phyloP scores from a whole-genome alignment of 2,113 vertebrate species.

The Lophius piscatorius region DNA sequence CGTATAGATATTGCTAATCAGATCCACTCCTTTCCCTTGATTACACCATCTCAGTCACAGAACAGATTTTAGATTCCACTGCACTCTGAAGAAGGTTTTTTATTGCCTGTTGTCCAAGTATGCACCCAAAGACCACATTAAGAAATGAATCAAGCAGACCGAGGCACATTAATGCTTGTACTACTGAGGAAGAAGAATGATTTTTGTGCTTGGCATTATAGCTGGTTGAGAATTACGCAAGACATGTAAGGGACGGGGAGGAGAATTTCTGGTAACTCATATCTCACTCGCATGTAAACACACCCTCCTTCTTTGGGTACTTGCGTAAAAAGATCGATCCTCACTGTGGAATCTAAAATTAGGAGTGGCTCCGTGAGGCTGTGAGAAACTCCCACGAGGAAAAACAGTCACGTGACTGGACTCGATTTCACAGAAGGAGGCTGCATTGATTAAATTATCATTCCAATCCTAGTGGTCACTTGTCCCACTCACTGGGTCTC shows the following conservation, averaged over 20 bases:
- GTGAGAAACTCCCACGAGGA: constrained; percentile 31
- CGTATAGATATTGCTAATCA: neutral
- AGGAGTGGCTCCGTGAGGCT: constrained; percentile 35
- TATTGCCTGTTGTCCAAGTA: neutral
- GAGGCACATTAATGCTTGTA: constrained; percentile 3
- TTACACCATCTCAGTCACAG: neutral
- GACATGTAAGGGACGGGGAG: constrained; percentile 11
- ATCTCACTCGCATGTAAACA: constrained; percentile 7
- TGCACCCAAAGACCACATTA: neutral
- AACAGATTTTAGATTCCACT: constrained; percentile 1
- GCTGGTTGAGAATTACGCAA: constrained; percentile 24
- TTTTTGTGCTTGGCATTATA: constrained; percentile 7
- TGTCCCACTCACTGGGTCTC: constrained; percentile 25
- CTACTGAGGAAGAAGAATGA: constrained; percentile 4
- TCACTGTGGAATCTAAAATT: constrained; percentile 58
- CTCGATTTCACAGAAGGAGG: constrained; percentile 62
- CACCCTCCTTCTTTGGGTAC: constrained; percentile 27
- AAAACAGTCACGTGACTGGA: constrained; percentile 31
- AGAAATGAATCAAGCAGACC: neutral
- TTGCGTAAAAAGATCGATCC: constrained; percentile 47
- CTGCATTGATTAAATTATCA: constrained; percentile 59
- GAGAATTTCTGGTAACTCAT: constrained; percentile 8
- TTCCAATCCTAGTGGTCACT: constrained; percentile 26
- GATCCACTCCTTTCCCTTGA: neutral
- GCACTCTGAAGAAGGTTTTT: neutral